Evolutionary conservation across 2,113 vertebrate species (phyloP).

Genomic region (Dunckerocampus dactyliophorus): DNA sequence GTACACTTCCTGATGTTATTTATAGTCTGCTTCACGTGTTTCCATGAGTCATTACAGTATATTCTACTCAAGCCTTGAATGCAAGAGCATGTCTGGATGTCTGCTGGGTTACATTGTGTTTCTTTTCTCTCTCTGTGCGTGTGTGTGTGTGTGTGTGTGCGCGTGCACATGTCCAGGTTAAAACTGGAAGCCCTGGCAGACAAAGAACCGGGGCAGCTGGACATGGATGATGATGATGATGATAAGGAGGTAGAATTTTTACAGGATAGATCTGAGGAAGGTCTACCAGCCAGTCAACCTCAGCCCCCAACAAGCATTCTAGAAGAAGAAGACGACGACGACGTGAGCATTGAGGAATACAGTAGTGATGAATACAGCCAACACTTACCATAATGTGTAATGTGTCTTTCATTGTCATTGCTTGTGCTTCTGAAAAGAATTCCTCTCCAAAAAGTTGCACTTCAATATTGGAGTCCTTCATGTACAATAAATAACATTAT

Average conservation of each 20-base stretch:
- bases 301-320: neutral
- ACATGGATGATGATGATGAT: neutral
- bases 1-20: conserved; percentile 59
- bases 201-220: neutral
- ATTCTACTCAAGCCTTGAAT: neutral
- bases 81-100: neutral
- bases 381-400: neutral
- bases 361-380: neutral
- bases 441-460: neutral
- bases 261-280: neutral
- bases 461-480: too few species aligned
- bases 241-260: neutral
- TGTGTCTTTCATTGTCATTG: neutral
- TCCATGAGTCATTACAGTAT: neutral
- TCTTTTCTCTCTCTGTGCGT: too few species aligned
- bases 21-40: neutral
- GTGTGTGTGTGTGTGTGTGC: too few species aligned
- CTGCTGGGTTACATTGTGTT: too few species aligned
- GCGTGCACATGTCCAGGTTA: conserved; percentile 1
- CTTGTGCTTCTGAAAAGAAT: neutral
- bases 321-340: neutral
- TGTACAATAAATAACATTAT: too few species aligned
- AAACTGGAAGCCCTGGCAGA: conserved; percentile 2
- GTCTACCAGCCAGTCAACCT: neutral
- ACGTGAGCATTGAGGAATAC: conserved; percentile 3